phyloP scores from a whole-genome alignment of 2,113 vertebrate species.

The Eira barbara region DNA sequence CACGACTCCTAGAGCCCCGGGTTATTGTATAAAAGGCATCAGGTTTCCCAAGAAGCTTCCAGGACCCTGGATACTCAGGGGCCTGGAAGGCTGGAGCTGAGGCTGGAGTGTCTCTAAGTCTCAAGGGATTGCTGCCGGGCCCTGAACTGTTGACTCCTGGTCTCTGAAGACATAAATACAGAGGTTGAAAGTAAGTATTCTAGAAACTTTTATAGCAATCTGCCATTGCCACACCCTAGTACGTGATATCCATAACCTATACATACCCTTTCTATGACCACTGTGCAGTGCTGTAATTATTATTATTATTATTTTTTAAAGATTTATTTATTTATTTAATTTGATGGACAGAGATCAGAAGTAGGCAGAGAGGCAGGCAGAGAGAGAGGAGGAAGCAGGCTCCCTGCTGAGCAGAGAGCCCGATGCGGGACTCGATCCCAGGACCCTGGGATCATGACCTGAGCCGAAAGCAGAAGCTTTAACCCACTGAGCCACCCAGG shows the following conservation, averaged over 20 bases:
- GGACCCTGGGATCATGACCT: too few relatives aligned
- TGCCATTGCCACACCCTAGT: not conserved
- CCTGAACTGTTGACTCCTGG: not conserved
- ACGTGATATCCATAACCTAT: not conserved
- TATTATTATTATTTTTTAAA: not conserved
- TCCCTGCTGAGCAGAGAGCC: too few relatives aligned
- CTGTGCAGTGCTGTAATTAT: not conserved
- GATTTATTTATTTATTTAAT: too few relatives aligned
- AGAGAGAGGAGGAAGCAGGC: too few relatives aligned
- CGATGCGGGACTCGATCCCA: too few relatives aligned
- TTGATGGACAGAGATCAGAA: too few relatives aligned
- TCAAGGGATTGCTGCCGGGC: not conserved
- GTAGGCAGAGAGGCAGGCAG: too few relatives aligned
- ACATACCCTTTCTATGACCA: not conserved
- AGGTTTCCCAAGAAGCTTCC: slow-evolving; percentile 29
- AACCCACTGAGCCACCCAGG: too few relatives aligned
- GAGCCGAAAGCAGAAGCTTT: too few relatives aligned
- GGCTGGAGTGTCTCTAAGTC: not conserved
- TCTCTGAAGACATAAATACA: not conserved
- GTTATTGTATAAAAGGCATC: slow-evolving; percentile 27
- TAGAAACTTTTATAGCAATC: not conserved
- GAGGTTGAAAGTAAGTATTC: not conserved
- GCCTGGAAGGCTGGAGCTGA: not conserved
- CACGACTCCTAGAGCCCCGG: slow-evolving; percentile 3
- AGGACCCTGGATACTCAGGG: not conserved